Evolutionary conservation across 2,888 invertebrate species (phyloP).

Genomic region (Cataglyphis cursor): DNA sequence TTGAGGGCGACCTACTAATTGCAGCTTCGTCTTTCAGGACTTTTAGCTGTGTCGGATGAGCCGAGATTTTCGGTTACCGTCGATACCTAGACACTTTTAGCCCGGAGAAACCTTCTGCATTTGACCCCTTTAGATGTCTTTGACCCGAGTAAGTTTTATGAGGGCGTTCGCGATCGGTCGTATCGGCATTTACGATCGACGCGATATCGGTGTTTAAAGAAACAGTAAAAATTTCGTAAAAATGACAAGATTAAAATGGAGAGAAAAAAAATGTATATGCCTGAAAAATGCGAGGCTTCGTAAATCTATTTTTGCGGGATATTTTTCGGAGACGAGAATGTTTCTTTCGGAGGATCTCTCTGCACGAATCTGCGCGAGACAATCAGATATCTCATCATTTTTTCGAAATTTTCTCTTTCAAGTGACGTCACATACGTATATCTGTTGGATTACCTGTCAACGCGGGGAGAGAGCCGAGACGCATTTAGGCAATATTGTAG

Average conservation of each 20-base stretch:
- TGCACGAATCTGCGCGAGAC: not conserved
- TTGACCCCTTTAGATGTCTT: not conserved
- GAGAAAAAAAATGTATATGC: not conserved
- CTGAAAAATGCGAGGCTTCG: not conserved
- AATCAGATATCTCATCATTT: slow-evolving; percentile 23
- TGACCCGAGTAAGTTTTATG: not conserved
- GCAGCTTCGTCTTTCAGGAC: slow-evolving; percentile 63
- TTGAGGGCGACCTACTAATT: slow-evolving; percentile 77
- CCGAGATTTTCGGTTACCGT: slow-evolving; percentile 3
- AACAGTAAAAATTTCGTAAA: not conserved
- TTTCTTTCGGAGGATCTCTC: not conserved
- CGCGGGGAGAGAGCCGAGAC: slow-evolving; percentile 2
- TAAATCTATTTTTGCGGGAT: not conserved
- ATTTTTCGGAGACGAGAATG: not conserved
- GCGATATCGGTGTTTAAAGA: not conserved
- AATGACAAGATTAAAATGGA: not conserved
- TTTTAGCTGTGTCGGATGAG: not conserved
- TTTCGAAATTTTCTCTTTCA: not conserved
- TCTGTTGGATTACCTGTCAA: not conserved
- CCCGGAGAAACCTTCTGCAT: not conserved
- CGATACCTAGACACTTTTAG: not conserved
- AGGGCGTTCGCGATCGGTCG: not conserved
- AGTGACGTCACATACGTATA: not conserved
- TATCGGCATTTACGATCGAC: not conserved
- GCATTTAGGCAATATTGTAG: slow-evolving; percentile 40